Percentiles rank a stretch among this genome's conserved stretches.
These are phyloP conservation scores for Gadopsis marmoratus DNA, from an alignment of 2,797 vertebrate species.

Conservation along the genomic window DNA sequence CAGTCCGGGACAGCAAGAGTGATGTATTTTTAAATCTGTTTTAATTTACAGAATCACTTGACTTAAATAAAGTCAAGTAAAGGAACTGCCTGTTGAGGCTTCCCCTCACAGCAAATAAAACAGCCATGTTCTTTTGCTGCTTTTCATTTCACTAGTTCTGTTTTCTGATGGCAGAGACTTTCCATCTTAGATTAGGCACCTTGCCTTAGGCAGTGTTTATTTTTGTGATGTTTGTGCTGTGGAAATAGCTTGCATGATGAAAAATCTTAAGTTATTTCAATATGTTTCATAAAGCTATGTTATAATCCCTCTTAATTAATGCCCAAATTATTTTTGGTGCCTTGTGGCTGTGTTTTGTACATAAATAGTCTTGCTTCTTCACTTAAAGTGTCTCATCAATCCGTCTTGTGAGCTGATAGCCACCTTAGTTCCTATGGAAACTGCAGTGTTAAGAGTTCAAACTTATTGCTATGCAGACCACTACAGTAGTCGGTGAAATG, in stretches of 20 bases:
- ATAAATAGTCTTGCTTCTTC: slow-evolving; percentile 46
- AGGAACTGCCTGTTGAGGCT: slow-evolving; percentile 42
- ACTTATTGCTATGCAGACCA: slow-evolving; percentile 70
- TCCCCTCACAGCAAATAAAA: slow-evolving; percentile 26
- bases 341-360: slow-evolving; percentile 48
- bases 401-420: slow-evolving; percentile 54
- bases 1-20: neutral
- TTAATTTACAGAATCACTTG: slow-evolving; percentile 36
- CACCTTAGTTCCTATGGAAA: slow-evolving; percentile 84
- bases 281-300: slow-evolving; percentile 44
- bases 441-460: slow-evolving; percentile 74
- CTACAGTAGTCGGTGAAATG: slow-evolving; percentile 48
- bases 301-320: slow-evolving; percentile 53
- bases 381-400: slow-evolving; percentile 61
- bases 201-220: slow-evolving; percentile 57
- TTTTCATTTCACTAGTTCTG: slow-evolving; percentile 46
- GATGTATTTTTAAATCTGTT: neutral
- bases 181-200: slow-evolving; percentile 62
- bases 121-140: slow-evolving; percentile 19
- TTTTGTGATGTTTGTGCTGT: slow-evolving; percentile 53
- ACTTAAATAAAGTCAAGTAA: slow-evolving; percentile 54
- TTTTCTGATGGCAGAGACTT: slow-evolving; percentile 56
- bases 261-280: slow-evolving; percentile 53
- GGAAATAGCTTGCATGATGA: slow-evolving; percentile 50
- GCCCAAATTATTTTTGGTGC: slow-evolving; percentile 31